phyloP scores from a whole-genome alignment of 2,113 vertebrate species.

The Chaetodon auriga region DNA sequence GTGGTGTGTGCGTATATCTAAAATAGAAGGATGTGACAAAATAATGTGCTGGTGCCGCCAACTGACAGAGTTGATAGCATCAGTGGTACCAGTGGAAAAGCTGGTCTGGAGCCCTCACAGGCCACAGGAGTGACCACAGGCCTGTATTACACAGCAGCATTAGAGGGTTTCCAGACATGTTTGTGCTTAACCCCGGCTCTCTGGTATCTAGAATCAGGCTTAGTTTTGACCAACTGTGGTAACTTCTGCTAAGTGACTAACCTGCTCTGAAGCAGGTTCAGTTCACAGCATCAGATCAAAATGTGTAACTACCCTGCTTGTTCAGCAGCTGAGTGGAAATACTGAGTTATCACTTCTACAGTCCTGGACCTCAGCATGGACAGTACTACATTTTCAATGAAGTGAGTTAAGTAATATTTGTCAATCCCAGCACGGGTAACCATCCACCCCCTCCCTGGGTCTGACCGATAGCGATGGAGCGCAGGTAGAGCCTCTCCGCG shows the following conservation, averaged over 20 bases:
- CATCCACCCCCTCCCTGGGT: neutral
- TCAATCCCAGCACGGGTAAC: too few species aligned
- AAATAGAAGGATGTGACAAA: too few species aligned
- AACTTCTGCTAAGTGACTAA: neutral
- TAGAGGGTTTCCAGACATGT: too few species aligned
- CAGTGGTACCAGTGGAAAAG: too few species aligned
- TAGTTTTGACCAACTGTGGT: neutral
- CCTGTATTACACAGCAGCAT: neutral
- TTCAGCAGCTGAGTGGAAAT: neutral
- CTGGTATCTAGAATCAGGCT: neutral
- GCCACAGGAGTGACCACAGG: neutral
- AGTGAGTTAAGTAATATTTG: too few species aligned
- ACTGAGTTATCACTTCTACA: neutral
- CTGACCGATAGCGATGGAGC: conserved; percentile 97
- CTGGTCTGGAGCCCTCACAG: too few species aligned
- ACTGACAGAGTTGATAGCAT: too few species aligned
- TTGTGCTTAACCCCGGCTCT: neutral
- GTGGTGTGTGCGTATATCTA: too few species aligned
- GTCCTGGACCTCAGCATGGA: neutral
- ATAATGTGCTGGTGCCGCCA: too few species aligned
- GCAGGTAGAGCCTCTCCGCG: conserved; percentile 96
- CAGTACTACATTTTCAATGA: neutral
- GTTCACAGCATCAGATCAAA: neutral
- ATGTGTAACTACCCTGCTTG: neutral
- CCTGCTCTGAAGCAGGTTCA: neutral